These are phyloP conservation scores for Elymnias hypermnestra DNA, from an alignment of 1,140 invertebrate genomes.

Conservation along the genomic window DNA sequence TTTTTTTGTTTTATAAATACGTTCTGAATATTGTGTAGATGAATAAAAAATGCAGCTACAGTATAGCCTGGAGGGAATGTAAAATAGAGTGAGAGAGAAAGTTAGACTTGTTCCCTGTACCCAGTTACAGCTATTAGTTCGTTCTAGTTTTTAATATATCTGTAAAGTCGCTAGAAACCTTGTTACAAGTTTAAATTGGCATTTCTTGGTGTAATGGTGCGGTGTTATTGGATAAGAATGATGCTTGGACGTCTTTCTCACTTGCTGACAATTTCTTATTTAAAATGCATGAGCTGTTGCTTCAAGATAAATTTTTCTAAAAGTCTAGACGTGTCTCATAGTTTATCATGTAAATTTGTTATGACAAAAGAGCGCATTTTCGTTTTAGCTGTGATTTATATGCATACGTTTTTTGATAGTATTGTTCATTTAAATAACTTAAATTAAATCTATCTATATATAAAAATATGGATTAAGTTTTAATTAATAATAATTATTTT, in stretches of 20 bases:
- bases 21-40: no score
- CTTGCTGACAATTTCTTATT: conserved; percentile 57
- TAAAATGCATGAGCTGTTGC: conserved; percentile 59
- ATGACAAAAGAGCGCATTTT: no score
- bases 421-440: no score
- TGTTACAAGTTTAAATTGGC: conserved; percentile 75
- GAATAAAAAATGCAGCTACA: no score
- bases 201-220: conserved; percentile 71
- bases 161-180: conserved; percentile 64
- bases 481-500: no score
- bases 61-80: neutral
- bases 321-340: conserved; percentile 1
- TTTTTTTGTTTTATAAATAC: no score
- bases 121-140: conserved; percentile 43
- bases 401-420: no score
- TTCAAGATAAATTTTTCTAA: conserved; percentile 20
- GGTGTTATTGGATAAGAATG: conserved; percentile 46
- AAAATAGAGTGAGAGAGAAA: conserved; percentile 55
- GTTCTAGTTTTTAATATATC: conserved; percentile 68
- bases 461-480: no score
- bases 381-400: no score
- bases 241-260: neutral
- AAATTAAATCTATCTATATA: no score
- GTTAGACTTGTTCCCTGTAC: conserved; percentile 57
- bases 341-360: no score